Evolutionary conservation across 1,140 invertebrate genomes (phyloP).

Genomic region (Tetramorium simillimum): DNA sequence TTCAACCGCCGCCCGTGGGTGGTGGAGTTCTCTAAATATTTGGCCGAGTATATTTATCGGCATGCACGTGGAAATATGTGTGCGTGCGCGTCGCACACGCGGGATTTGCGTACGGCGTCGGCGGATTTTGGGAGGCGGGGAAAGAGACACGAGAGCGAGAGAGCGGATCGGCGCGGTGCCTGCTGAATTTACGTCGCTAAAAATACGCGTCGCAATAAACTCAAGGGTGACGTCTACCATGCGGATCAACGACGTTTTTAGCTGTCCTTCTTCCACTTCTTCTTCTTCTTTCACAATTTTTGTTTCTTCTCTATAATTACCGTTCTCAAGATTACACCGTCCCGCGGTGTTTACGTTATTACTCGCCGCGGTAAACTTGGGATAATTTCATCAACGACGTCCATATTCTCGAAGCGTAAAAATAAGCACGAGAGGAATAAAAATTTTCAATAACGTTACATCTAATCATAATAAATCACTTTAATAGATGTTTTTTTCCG

Average conservation of each 20-base stretch:
- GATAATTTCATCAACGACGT: conserved; percentile 5
- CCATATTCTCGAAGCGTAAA: background rate
- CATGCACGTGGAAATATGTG: conserved; percentile 43
- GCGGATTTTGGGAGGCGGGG: conserved; percentile 30
- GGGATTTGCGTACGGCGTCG: conserved; percentile 1
- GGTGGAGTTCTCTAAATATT: conserved; percentile 77
- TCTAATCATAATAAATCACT: background rate
- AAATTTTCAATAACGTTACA: background rate
- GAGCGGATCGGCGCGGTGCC: conserved; percentile 61
- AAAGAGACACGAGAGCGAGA: conserved; percentile 60
- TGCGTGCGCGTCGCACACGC: background rate
- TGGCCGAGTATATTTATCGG: conserved; percentile 77
- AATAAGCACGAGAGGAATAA: background rate
- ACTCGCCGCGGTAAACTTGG: background rate
- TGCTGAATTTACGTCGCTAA: conserved; percentile 69
- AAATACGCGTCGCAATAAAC: conserved; percentile 76
- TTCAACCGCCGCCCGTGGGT: conserved; percentile 59
- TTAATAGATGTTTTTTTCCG: background rate
- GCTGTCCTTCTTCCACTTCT: conserved; percentile 61
- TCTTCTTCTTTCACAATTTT: conserved; percentile 53
- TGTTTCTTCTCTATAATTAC: conserved; percentile 35
- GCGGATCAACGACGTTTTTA: conserved; percentile 69
- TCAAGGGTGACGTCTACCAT: conserved; percentile 74
- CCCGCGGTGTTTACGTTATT: background rate
- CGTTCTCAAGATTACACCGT: conserved; percentile 1